Conservation (phyloP, 2,113 vertebrate genomes). For the Sigmodon hispidus region DNA sequence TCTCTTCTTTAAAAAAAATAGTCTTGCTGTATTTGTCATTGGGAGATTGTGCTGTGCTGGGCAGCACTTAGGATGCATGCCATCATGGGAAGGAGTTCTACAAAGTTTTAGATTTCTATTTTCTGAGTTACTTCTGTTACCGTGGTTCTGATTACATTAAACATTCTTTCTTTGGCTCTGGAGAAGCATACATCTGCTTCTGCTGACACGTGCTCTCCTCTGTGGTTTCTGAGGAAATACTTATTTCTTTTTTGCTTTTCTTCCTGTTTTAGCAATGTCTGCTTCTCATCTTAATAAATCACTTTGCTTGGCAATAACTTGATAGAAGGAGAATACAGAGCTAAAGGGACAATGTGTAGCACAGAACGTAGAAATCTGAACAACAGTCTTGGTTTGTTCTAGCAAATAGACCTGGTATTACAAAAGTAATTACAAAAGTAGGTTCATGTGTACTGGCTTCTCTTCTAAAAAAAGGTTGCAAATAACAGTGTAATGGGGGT, state of each 20-base stretch:
- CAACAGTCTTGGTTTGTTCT: not conserved
- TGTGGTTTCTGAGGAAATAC: conserved; percentile 76
- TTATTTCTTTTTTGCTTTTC: conserved; percentile 75
- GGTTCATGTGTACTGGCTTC: not conserved
- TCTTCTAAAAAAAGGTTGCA: conserved; percentile 8
- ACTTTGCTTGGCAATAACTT: conserved; percentile 72
- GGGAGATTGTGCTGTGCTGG: conserved; percentile 10
- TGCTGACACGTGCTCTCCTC: conserved; percentile 78
- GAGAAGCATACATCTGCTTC: conserved; percentile 77
- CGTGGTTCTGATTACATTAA: conserved; percentile 66
- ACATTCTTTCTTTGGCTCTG: conserved; percentile 60
- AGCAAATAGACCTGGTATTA: not conserved
- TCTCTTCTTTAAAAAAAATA: conserved; percentile 51
- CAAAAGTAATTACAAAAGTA: not conserved
- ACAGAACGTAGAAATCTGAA: conserved; percentile 29
- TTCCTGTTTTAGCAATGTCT: conserved; percentile 76
- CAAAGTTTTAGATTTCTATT: conserved; percentile 54
- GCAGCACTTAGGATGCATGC: conserved; percentile 27
- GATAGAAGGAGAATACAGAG: conserved; percentile 61
- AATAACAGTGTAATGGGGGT: not conserved
- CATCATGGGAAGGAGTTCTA: conserved; percentile 10
- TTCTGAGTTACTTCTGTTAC: conserved; percentile 68
- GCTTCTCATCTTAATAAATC: conserved; percentile 80
- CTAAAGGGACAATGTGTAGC: conserved; percentile 47
- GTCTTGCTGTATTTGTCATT: not conserved